Base-by-base conservation (phyloP, 2,113 vertebrate genomes). In the Pelecanoides urinatrix region DNA sequence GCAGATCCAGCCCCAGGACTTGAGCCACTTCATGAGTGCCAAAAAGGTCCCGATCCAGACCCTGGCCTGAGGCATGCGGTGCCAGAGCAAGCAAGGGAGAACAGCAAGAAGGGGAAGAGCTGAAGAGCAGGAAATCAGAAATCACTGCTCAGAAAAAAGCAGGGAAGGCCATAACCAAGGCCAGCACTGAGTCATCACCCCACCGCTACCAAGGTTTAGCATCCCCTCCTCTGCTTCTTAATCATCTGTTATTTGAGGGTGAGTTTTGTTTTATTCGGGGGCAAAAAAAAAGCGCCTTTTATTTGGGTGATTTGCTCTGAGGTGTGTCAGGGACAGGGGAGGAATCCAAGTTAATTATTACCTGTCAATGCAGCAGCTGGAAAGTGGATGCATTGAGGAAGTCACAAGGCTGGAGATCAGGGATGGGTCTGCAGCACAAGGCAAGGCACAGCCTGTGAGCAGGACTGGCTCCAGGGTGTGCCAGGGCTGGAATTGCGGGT, bases 341-440 rank as follows among this genome's bases (percentile, higher is more conserved):
- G 66, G 59, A 88, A 88, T 91, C 80, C 19, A 30, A 61, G 86
- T 94, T 94, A 95, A 95, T 94, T 63, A 91, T 92, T 81, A 87
- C 78, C 80, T 94, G 89, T 74, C 94, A 61, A 10, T 5, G n/a
- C 16, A 45, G 79, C 36, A 77, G 88, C 68, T 72, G 70, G 49
- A 27, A 86, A 94, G 70, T 4, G 49, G 82, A 81, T 20, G 70
- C 62, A 29, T 3, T 7, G 70, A 75, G 94, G 22, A 90, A 66
- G 61, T 87, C 80, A 79, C 65, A 25, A 10, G 47, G 77, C 81
- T 71, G 70, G 67, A 5, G 8, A 32, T 3, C 45, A 77, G 63
- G 42, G 55, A 75, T 22, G 18, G 40, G 44, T 40, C 44, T 29
- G 61, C 77, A 76, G 73, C 59, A 47, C 55, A 25, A 45, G 56